Evolutionary conservation across 2,797 vertebrate species (phyloP).

Genomic region (Gorsachius magnificus): DNA sequence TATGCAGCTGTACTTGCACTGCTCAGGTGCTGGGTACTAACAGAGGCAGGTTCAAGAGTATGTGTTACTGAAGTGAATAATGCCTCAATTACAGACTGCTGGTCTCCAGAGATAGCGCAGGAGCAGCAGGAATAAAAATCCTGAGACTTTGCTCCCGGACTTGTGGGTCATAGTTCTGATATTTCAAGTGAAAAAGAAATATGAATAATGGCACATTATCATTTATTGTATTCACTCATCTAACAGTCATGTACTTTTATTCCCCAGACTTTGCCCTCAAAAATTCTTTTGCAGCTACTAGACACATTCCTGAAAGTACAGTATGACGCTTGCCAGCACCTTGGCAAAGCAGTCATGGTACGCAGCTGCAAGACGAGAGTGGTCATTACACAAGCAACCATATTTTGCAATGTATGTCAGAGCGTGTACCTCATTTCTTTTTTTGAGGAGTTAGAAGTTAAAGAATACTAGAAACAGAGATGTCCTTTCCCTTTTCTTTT

Average conservation of each 20-base stretch:
- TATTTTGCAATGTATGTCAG: neutral
- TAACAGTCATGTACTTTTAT: neutral
- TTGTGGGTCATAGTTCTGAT: neutral
- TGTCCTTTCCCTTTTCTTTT: neutral
- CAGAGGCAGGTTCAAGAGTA: neutral
- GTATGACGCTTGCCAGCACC: neutral
- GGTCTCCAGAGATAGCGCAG: neutral
- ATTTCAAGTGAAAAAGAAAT: neutral
- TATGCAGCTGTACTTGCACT: neutral
- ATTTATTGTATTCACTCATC: neutral
- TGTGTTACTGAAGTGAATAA: neutral
- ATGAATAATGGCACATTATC: neutral
- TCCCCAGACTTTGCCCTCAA: neutral
- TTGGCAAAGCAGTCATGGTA: neutral
- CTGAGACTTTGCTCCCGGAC: neutral
- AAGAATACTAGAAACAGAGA: neutral
- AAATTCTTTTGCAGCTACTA: neutral
- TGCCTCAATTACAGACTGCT: neutral
- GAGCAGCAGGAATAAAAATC: neutral
- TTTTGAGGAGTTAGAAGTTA: neutral
- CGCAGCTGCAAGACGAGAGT: fast-evolving
- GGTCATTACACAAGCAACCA: neutral
- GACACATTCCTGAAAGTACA: neutral
- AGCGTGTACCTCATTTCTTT: neutral
- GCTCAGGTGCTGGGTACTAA: neutral